phyloP scores from a whole-genome alignment of 2,113 vertebrate species.

The Gallinago paraguaiae region DNA sequence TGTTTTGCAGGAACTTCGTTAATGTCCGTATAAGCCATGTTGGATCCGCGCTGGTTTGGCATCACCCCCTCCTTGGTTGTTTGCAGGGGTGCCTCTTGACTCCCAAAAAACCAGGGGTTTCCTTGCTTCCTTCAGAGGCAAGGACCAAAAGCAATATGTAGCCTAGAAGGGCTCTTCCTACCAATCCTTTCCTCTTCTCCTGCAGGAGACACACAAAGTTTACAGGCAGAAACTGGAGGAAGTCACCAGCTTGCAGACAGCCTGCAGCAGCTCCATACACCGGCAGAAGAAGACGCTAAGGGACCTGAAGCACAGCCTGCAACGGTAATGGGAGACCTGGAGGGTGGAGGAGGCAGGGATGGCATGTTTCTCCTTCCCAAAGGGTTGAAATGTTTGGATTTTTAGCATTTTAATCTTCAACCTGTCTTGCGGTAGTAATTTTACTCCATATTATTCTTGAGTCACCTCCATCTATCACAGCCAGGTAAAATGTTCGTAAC shows the following conservation, averaged over 20 bases:
- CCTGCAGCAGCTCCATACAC: constrained; percentile 85
- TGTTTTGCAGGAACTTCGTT: background rate
- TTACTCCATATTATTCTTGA: background rate
- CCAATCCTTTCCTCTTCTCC: background rate
- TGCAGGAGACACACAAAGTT: constrained; percentile 91
- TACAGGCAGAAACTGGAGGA: constrained; percentile 95
- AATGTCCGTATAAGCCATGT: background rate
- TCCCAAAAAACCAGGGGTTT: background rate
- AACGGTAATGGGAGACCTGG: constrained; percentile 71
- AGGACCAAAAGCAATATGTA: background rate
- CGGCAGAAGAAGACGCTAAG: constrained; percentile 87
- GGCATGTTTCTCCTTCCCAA: background rate
- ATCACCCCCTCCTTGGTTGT: background rate
- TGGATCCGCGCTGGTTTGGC: background rate
- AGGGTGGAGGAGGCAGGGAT: background rate
- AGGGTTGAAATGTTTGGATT: background rate
- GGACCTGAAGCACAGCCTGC: constrained; percentile 81
- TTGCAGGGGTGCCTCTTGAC: background rate
- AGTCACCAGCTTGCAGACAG: constrained; percentile 84
- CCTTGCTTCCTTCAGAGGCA: background rate
- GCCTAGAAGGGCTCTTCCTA: background rate
- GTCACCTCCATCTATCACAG: background rate
- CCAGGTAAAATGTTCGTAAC: background rate
- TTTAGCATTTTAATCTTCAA: background rate
- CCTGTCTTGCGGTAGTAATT: background rate